phyloP scores from a whole-genome alignment of 2,113 vertebrate genomes.

The Malurus cyaneus region DNA sequence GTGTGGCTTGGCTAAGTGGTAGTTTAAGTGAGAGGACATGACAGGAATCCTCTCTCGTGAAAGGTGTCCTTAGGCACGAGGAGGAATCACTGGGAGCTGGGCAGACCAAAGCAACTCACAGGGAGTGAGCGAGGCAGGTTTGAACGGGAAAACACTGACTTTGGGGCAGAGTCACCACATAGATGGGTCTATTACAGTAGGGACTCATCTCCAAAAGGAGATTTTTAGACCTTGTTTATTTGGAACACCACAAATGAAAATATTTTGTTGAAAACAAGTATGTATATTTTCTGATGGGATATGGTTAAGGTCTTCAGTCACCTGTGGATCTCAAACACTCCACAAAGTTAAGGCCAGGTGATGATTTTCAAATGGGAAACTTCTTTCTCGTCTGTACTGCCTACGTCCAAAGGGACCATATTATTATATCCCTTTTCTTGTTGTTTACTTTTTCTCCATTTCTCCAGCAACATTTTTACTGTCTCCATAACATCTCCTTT shows the following conservation, averaged over 20 bases:
- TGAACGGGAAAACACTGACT: neutral
- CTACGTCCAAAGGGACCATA: neutral
- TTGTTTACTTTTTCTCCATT: neutral
- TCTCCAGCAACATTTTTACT: neutral
- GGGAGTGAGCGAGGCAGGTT: neutral
- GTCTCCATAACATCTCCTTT: neutral
- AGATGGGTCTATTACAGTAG: neutral
- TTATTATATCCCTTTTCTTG: neutral
- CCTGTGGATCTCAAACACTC: neutral
- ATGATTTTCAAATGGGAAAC: neutral
- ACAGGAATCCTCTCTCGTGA: neutral
- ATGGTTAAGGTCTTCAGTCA: neutral
- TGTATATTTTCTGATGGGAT: neutral
- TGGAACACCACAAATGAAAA: neutral
- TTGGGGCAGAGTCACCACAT: neutral
- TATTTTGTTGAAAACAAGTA: neutral
- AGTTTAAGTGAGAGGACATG: neutral
- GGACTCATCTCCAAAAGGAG: neutral
- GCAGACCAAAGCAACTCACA: neutral
- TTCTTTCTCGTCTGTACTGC: neutral
- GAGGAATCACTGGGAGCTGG: neutral
- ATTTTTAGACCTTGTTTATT: neutral
- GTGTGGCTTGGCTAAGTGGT: neutral
- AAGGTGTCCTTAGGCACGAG: neutral
- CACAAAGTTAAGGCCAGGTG: neutral